Evolutionary conservation across 2,888 invertebrate species (phyloP).

Genomic region (Acleris laterana): DNA sequence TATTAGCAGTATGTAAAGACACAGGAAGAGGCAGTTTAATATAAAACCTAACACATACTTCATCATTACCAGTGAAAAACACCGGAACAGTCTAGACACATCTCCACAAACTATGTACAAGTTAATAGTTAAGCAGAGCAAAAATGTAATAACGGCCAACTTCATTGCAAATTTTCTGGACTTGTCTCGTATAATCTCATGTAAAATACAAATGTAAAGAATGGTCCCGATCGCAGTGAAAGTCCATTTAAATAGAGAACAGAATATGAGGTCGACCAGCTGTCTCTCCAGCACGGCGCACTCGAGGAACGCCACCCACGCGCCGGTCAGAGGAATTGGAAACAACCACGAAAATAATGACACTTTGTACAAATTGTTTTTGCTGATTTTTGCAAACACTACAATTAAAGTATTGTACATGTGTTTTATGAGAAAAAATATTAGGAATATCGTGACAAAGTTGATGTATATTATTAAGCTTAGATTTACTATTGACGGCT

Average conservation of each 20-base stretch:
- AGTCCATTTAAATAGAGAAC: constrained; percentile 69
- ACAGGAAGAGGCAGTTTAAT: constrained; percentile 64
- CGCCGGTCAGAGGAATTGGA: constrained; percentile 59
- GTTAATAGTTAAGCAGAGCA: constrained; percentile 69
- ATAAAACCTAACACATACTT: constrained; percentile 64
- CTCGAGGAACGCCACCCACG: constrained; percentile 52
- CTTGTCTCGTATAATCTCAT: constrained; percentile 63
- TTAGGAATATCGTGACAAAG: constrained; percentile 68
- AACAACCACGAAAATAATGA: constrained; percentile 66
- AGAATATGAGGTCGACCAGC: constrained; percentile 62
- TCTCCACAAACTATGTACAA: constrained; percentile 70
- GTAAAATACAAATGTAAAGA: constrained; percentile 63
- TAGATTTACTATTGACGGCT: constrained; percentile 45
- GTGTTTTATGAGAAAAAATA: constrained; percentile 73
- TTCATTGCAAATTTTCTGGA: constrained; percentile 69
- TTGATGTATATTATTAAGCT: constrained; percentile 67
- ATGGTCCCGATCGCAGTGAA: constrained; percentile 65
- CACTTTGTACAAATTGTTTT: constrained; percentile 60
- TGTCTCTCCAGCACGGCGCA: constrained; percentile 48
- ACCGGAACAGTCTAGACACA: constrained; percentile 18
- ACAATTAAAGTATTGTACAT: constrained; percentile 75
- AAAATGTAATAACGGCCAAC: constrained; percentile 68
- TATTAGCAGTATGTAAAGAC: constrained; percentile 64
- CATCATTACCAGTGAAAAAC: constrained; percentile 60
- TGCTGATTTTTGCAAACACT: constrained; percentile 68